Evolutionary conservation across 2,113 vertebrate species (phyloP), one percentile per base, ranked within the genome.

Genomic region (Delphinapterus leucas): DNA sequence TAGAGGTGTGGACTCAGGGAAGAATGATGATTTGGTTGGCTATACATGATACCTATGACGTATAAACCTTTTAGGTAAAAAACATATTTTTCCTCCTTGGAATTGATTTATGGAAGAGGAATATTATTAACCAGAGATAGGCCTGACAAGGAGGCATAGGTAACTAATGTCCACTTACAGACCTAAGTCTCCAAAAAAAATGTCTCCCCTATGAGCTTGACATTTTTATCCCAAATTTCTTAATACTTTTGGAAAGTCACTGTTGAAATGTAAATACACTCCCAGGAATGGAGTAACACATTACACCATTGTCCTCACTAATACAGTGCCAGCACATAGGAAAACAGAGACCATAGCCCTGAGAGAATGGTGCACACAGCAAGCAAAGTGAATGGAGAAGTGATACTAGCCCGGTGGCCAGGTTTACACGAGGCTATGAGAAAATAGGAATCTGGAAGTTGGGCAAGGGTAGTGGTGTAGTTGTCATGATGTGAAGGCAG

Each of bases 11-110:
- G 70, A n/a, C 15, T 18, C 18, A 38, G 74, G 47, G 89, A 82
- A 71, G n/a, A 96, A 38, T 12, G 47, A 31, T 84, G 53, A 38
- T 95, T 87, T 95, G 14, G 1, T 49, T 92, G 41, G 25, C 14
- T 92, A 33, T 74, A 38, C 26, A 4, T 82, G 73, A 67, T 73
- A 38, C 31, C 68, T 96, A 6, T 65, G 44, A 85, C 77, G 8
- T 89, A 61, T 71, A 74, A 47, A 49, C 82, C 13, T 38, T 93
- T 96, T 44, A 95, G 6, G 11, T 96, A 70, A 88, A 85, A 92
- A 88, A 49, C 7, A 11, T 21, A 55, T 53, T 61, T 93, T 91
- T 73, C 12, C 15, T 68, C 3, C 71, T 96, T 90, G 49, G 28
- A 83, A 87, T 41, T 94, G 11, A 88, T 84, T 85, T 81, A 38